A percentile compares a stretch with the other conserved stretches of the same genome.
Evolutionary conservation across 2,888 invertebrate genomes (phyloP).

Genomic region (Melanophora roralis): DNA sequence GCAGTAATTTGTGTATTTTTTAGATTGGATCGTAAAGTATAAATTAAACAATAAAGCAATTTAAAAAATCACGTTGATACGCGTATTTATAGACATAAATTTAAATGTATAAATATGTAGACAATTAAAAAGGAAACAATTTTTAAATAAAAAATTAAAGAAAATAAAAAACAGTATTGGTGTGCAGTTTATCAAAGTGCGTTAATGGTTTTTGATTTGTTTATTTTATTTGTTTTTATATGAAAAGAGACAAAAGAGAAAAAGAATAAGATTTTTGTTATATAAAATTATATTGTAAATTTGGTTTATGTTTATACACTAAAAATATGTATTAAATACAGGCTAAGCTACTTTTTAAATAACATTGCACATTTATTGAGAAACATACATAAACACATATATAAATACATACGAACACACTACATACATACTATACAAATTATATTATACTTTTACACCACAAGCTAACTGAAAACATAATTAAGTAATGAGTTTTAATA

Average conservation of each 20-base stretch:
- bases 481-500: too few relatives aligned
- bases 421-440: too few relatives aligned
- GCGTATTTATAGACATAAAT: neutral
- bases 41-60: neutral
- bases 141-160: neutral
- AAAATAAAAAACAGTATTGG: neutral
- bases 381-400: neutral
- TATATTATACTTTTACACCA: too few relatives aligned
- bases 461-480: too few relatives aligned
- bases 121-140: neutral
- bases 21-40: too few relatives aligned
- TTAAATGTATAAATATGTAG: neutral
- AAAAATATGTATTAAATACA: slow-evolving; percentile 6
- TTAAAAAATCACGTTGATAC: neutral
- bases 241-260: slow-evolving; percentile 58
- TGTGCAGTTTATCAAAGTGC: slow-evolving; percentile 16
- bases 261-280: slow-evolving; percentile 51
- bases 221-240: slow-evolving; percentile 30
- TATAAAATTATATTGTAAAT: slow-evolving; percentile 33
- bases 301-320: slow-evolving; percentile 4
- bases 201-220: slow-evolving; percentile 31
- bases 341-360: slow-evolving; percentile 19
- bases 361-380: slow-evolving; percentile 3
- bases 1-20: neutral
- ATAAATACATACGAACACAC: neutral